Evolutionary conservation across 37 sponge, comb jelly and placozoan genomes (phyloP).

Genomic region (Agelas oroides): DNA sequence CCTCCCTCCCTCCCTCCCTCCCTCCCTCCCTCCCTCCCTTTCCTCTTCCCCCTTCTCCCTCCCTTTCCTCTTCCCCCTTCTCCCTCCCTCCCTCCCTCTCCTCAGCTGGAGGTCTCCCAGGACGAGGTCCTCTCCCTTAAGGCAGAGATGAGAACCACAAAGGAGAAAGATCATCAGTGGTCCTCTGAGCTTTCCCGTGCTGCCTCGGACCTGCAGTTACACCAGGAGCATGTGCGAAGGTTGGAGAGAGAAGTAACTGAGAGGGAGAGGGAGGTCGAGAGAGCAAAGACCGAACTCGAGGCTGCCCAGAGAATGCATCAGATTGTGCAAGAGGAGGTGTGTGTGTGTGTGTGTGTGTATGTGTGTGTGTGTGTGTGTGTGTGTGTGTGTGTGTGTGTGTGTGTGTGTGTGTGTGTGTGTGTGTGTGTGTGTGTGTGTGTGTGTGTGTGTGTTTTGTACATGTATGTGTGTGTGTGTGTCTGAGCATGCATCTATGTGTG

Average conservation of each 20-base stretch:
- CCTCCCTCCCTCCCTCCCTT: no score
- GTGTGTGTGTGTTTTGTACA: no score
- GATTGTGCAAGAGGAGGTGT: conserved; percentile 3
- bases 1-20: no score
- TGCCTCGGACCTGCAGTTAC: conserved; percentile 20
- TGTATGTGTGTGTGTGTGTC: no score
- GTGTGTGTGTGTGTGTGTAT: no score
- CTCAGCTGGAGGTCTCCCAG: neutral
- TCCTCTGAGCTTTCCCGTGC: conserved; percentile 15
- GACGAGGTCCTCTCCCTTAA: conserved; percentile 10
- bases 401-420: no score
- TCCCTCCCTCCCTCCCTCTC: neutral
- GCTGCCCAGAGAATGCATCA: neutral
- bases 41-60: no score
- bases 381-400: no score
- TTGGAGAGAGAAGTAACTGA: conserved; percentile 31
- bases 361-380: no score
- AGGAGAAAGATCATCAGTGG: conserved; percentile 46
- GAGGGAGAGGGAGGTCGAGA: neutral
- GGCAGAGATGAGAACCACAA: neutral
- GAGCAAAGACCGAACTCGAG: neutral
- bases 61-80: no score
- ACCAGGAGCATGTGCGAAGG: conserved; percentile 13
- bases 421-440: no score
- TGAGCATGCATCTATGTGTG: no score